Evolutionary conservation across 2,113 vertebrate genomes (phyloP), one percentile per base, ranked within the genome.

Genomic region (Erinaceus europaeus): DNA sequence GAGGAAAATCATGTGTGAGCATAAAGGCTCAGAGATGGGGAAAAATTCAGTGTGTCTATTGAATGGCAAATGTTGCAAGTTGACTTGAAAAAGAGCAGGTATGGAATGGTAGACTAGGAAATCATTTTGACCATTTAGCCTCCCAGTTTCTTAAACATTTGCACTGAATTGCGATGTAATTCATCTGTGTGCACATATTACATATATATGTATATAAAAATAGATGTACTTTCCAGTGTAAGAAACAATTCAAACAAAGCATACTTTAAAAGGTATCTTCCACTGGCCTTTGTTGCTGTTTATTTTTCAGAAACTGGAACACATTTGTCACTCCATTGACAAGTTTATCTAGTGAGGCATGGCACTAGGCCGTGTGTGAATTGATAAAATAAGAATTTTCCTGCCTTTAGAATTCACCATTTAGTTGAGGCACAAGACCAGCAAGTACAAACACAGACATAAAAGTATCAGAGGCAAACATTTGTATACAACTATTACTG

Each of bases 291-390:
- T 76, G 23, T 17, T 84, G 90, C 50, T 6, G 9, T 69, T 83
- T 88, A 86, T 76, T 92, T 90, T 85, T 6, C 48, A 83, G 53
- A 73, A 89, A 46, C 15, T 53, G 21, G 42, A 89, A 72, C 44
- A 82, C 34, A 79, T 79, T 80, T 92, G 20, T 82, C 57, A 83
- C 18, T n/a, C 27, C 20, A 59, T 74, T 52, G 73, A 62, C 44
- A 92, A 91, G 55, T 23, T 87, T 92, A 29, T 55, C 64, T 82
- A 93, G 62, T 79, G 69, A 89, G 55, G 21, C 42, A 55, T 78
- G 23, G 29, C 42, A 62, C 29, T 74, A 64, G 74, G n/a, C 21
- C 40, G 32, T 55, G 9, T 77, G 53, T 88, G 50, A 40, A 79
- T n/a, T 67, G 62, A 90, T 73, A 88, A 73, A 72, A 69, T 40